A percentile compares a stretch with the other conserved stretches of the same genome.
phyloP scores from a whole-genome alignment of 2,888 invertebrate genomes.

The Cloeon dipterum region DNA sequence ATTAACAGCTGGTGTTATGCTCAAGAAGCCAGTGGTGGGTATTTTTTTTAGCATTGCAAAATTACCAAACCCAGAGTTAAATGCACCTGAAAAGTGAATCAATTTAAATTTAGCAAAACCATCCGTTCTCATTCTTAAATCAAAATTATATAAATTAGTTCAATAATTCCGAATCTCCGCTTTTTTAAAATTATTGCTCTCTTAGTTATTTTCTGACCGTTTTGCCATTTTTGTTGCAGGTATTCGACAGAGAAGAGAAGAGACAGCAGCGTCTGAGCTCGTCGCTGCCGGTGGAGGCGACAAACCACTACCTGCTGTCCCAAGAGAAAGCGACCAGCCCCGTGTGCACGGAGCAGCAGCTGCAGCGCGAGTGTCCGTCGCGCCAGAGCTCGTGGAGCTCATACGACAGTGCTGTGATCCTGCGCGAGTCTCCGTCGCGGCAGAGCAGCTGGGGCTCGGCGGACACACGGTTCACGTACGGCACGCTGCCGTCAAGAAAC shows the following conservation, averaged over 20 bases:
- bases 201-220: too few species aligned
- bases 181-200: too few species aligned
- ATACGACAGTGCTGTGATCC: constrained; percentile 50
- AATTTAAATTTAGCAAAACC: too few species aligned
- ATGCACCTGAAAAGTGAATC: too few species aligned
- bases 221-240: too few species aligned
- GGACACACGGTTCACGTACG: constrained; percentile 21
- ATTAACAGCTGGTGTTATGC: too few species aligned
- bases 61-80: too few species aligned
- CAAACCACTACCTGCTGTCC: neutral
- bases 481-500: constrained; percentile 30
- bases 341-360: constrained; percentile 3
- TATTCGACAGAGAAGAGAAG: constrained; percentile 41
- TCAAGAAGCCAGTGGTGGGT: too few species aligned
- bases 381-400: constrained; percentile 59
- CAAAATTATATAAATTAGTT: too few species aligned
- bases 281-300: neutral
- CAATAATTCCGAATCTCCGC: too few species aligned
- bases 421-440: constrained; percentile 37
- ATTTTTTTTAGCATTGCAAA: too few species aligned
- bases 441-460: constrained; percentile 70
- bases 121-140: too few species aligned
- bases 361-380: constrained; percentile 26
- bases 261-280: constrained; percentile 12
- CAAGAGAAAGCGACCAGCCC: neutral